These are phyloP conservation scores for Falco novaeseelandiae DNA, from an alignment of 2,797 vertebrate species.

Conservation along the genomic window DNA sequence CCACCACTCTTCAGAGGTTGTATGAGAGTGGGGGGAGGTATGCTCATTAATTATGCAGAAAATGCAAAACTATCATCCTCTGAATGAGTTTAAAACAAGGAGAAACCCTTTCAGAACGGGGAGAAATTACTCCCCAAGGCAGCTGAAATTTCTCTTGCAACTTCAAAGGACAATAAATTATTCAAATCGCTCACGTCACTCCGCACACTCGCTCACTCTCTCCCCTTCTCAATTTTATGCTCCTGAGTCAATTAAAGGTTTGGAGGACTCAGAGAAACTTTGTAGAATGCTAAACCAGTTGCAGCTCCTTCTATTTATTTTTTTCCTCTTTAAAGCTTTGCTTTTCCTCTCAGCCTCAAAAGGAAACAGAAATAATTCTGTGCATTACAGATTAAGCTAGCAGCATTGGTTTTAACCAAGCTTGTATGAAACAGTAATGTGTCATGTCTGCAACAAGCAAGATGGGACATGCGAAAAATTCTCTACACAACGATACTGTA, in stretches of 20 bases:
- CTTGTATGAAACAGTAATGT: accelerated
- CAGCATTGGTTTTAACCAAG: accelerated
- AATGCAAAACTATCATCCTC: constrained; percentile 63
- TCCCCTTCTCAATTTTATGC: constrained; percentile 64
- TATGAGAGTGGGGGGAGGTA: not conserved
- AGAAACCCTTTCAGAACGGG: constrained; percentile 67
- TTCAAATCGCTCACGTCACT: constrained; percentile 55
- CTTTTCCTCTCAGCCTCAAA: constrained; percentile 8
- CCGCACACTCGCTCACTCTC: not conserved
- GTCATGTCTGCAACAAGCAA: not conserved
- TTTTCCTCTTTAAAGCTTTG: not conserved
- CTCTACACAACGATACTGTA: accelerated
- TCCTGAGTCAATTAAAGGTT: constrained; percentile 71
- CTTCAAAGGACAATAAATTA: constrained; percentile 79
- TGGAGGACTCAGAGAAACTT: constrained; percentile 47
- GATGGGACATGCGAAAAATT: not conserved
- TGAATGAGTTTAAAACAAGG: constrained; percentile 69
- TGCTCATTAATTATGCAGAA: constrained; percentile 68
- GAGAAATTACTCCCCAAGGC: constrained; percentile 73
- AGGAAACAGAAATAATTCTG: not conserved
- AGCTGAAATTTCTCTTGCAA: constrained; percentile 73
- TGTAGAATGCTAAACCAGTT: constrained; percentile 52
- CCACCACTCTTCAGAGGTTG: constrained; percentile 14
- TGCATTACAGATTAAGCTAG: not conserved
- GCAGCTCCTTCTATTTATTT: constrained; percentile 16